Evolutionary conservation across 2,113 vertebrate genomes (phyloP).

Genomic region (Lepus timidus): DNA sequence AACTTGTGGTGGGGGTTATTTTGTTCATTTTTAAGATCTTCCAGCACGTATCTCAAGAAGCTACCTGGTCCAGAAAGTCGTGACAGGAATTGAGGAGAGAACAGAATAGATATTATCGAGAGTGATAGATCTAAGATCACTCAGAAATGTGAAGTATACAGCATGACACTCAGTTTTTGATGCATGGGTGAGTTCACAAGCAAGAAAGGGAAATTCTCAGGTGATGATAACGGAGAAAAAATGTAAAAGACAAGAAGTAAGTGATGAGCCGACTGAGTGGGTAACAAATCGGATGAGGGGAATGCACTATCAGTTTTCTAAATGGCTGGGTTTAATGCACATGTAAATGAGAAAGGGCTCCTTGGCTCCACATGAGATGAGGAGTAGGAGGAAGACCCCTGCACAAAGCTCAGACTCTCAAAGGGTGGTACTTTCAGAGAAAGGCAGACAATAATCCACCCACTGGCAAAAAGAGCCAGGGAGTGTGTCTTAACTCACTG

Average conservation of each 20-base stretch:
- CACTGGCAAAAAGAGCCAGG: not conserved
- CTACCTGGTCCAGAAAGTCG: not conserved
- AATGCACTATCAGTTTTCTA: not conserved
- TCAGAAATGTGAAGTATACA: not conserved
- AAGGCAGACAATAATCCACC: not conserved
- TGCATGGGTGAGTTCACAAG: not conserved
- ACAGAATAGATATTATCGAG: not conserved
- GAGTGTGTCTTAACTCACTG: not conserved
- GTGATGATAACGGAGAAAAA: not conserved
- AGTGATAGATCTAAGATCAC: not conserved
- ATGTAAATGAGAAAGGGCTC: not conserved
- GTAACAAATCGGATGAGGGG: not conserved
- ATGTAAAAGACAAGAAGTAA: not conserved
- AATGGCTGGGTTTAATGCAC: not conserved
- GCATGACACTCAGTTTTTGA: not conserved
- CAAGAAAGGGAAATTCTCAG: not conserved
- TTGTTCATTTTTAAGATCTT: constrained; percentile 28
- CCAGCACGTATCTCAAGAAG: not conserved
- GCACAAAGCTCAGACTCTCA: not conserved
- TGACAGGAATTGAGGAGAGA: not conserved
- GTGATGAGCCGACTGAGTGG: not conserved
- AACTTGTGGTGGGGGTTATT: not conserved
- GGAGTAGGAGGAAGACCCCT: not conserved
- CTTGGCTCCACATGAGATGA: not conserved
- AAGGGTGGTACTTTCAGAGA: not conserved